Evolutionary conservation across 2,797 vertebrate species (phyloP).

Genomic region (Sylvia borin): DNA sequence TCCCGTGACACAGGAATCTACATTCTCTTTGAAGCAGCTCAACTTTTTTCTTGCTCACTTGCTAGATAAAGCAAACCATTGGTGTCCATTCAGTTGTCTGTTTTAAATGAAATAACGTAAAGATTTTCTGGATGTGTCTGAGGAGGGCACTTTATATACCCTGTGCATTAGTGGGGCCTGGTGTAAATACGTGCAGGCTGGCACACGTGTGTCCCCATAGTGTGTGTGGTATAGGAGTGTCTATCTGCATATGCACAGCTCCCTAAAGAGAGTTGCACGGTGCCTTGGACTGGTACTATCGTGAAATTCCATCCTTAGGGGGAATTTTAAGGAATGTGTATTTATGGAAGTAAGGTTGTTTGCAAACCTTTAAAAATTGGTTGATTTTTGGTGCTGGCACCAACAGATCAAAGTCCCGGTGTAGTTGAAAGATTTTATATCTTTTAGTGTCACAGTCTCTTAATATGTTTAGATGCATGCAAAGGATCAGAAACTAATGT

Average conservation of each 20-base stretch:
- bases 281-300: background rate
- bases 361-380: background rate
- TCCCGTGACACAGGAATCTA: conserved; percentile 7
- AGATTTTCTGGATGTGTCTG: background rate
- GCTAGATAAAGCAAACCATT: conserved; percentile 1
- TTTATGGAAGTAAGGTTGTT: background rate
- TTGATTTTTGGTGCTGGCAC: background rate
- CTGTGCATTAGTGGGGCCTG: background rate
- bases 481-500: conserved; percentile 11
- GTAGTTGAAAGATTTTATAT: conserved; percentile 32
- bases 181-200: background rate
- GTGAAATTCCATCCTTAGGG: conserved; percentile 6
- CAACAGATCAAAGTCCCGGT: background rate
- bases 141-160: background rate
- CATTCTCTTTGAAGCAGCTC: conserved; percentile 11
- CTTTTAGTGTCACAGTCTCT: conserved; percentile 14
- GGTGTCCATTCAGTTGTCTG: background rate
- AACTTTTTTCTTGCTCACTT: background rate
- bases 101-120: background rate
- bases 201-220: background rate
- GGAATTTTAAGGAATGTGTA: background rate
- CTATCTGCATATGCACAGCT: background rate
- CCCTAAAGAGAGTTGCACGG: background rate
- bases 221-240: background rate
- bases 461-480: conserved; percentile 47